These are phyloP conservation scores for Alexandromys fortis DNA, from an alignment of 2,113 vertebrate genomes.

Conservation along the genomic window DNA sequence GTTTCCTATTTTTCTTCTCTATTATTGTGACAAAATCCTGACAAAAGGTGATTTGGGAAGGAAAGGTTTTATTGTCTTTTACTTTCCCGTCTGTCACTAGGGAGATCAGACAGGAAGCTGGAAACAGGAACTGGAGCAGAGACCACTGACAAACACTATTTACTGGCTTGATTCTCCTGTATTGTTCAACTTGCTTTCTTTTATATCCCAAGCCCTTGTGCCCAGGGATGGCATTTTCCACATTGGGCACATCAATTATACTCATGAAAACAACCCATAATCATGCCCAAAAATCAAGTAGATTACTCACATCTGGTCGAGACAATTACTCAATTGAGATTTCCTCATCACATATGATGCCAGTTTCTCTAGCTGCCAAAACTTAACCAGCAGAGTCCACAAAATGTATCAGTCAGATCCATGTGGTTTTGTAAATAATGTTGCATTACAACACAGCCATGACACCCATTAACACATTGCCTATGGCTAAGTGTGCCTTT, in stretches of 20 bases:
- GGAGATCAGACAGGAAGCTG: neutral
- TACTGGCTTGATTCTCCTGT: neutral
- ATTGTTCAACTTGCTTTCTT: neutral
- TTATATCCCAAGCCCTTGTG: neutral
- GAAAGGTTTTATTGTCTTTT: neutral
- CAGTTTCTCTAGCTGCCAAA: neutral
- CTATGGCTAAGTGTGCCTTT: constrained; percentile 17
- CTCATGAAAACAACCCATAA: neutral
- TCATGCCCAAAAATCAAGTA: neutral
- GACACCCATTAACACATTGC: neutral
- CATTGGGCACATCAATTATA: neutral
- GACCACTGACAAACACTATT: neutral
- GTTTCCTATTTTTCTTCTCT: neutral
- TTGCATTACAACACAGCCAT: neutral
- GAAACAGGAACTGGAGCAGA: neutral
- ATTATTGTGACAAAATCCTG: neutral
- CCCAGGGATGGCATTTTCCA: neutral
- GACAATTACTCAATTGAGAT: neutral
- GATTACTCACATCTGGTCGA: neutral
- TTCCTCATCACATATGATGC: neutral
- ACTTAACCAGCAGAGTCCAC: neutral
- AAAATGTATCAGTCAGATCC: neutral
- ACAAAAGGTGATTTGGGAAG: neutral
- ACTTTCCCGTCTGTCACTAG: neutral
- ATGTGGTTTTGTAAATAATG: neutral